phyloP scores from a whole-genome alignment of 2,797 vertebrate genomes.

The Natrix natrix region DNA sequence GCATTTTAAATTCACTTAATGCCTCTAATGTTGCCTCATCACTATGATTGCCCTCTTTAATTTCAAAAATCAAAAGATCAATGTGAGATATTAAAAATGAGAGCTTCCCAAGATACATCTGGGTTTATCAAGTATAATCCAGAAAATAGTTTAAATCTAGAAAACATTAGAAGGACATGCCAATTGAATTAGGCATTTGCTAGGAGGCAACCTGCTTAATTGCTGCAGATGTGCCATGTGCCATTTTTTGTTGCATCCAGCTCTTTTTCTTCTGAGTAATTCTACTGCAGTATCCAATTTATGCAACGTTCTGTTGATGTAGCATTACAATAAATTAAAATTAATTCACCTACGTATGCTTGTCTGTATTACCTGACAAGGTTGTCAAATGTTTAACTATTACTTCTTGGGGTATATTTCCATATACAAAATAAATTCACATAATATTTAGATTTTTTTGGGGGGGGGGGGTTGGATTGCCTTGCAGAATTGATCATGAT shows the following conservation, averaged over 20 bases:
- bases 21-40: not conserved
- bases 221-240: not conserved
- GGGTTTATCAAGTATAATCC: not conserved
- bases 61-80: not conserved
- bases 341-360: not conserved
- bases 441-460: not conserved
- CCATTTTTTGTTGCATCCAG: not conserved
- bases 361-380: not conserved
- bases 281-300: not conserved
- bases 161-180: not conserved
- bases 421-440: not conserved
- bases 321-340: not conserved
- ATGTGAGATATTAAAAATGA: not conserved
- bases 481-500: not conserved
- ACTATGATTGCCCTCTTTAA: not conserved
- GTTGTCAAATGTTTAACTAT: not conserved
- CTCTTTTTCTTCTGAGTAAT: not conserved
- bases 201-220: not conserved
- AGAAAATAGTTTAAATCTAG: not conserved
- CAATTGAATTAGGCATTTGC: not conserved
- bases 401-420: not conserved
- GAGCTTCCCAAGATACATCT: not conserved
- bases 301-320: not conserved
- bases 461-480: too few species aligned
- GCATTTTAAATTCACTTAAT: not conserved